Base-by-base conservation (phyloP, 2,113 vertebrate species). In the Rhodinocichla rosea region DNA sequence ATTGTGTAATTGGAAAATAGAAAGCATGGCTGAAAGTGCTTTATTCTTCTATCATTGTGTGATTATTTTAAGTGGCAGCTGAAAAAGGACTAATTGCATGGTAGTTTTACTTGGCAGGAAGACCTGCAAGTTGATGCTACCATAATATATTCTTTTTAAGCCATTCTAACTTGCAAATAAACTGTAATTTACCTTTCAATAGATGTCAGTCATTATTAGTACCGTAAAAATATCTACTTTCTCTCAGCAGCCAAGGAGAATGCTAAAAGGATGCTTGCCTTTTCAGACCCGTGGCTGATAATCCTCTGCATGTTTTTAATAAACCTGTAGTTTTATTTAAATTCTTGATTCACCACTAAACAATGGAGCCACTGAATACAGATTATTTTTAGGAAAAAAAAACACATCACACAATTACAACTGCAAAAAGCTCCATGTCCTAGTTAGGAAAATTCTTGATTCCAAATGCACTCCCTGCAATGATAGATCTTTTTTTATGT, bases 181-280 rank as follows among this genome's bases (percentile, higher is more conserved):
- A 83, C 63, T 88, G 45, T 90, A 94, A 96, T 97, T 92, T 97
- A 68, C 55, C 80, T 88, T 90, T 89, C 82, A 90, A 78, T 89
- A 78, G 80, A 24, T 71, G 80, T 44, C 94, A 90, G 73, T 95
- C 93, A 93, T 90, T 86, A 88, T 93, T 92, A 90, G 64, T 28
- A 37, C 71, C 52, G 90, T 49, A 60, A 90, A 94, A 93, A 68
- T 49, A 70, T 7, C 63, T 86, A 4, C 69, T 91, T 92, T 77
- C 64, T 71, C 80, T 56, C 76, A 57, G 57, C 86, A 92, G 79
- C 60, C 50, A 39, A 68, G 42, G 69, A 57, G 21, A 92, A 52
- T 60, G 73, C 77, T 86, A 53, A 88, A 88, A 73, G 30, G 39
- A 88, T 86, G 56, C 53, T 60, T 94, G 45, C 35, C 62, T 96